Conservation (phyloP, 2,797 vertebrate species). For the Pagetopsis macropterus region DNA sequence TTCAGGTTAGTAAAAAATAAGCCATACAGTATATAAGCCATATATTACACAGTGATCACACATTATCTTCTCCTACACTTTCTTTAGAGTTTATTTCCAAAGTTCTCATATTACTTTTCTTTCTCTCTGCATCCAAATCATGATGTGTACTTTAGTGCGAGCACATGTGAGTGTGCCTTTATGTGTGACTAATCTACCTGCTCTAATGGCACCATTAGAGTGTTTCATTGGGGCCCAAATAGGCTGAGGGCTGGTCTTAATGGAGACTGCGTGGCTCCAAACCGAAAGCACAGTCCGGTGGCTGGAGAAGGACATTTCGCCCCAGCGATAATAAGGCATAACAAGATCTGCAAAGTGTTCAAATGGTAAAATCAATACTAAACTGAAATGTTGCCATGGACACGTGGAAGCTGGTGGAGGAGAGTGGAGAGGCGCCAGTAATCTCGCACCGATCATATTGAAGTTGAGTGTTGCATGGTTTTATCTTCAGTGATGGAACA, state of each 20-base stretch:
- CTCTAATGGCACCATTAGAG: slow-evolving; percentile 73
- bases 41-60: not conserved
- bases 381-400: slow-evolving; percentile 78
- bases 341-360: slow-evolving; percentile 78
- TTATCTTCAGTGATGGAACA: slow-evolving; percentile 45
- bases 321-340: slow-evolving; percentile 70
- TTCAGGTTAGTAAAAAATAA: slow-evolving; percentile 4
- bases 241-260: slow-evolving; percentile 64
- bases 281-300: slow-evolving; percentile 55
- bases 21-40: not conserved
- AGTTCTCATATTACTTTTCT: slow-evolving; percentile 22
- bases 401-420: slow-evolving; percentile 48
- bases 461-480: slow-evolving; percentile 46
- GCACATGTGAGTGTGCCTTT: slow-evolving; percentile 24
- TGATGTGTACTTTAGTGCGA: slow-evolving; percentile 14
- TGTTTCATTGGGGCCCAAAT: slow-evolving; percentile 64
- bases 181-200: slow-evolving; percentile 64
- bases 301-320: slow-evolving; percentile 66
- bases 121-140: slow-evolving; percentile 7
- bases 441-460: slow-evolving; percentile 25
- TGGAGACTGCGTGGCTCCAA: slow-evolving; percentile 55
- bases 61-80: not conserved
- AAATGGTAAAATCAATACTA: slow-evolving; percentile 77
- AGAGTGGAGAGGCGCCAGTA: slow-evolving; percentile 47
- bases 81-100: not conserved